Conservation (phyloP, 1,140 invertebrate species). For the Luehdorfia chinensis region DNA sequence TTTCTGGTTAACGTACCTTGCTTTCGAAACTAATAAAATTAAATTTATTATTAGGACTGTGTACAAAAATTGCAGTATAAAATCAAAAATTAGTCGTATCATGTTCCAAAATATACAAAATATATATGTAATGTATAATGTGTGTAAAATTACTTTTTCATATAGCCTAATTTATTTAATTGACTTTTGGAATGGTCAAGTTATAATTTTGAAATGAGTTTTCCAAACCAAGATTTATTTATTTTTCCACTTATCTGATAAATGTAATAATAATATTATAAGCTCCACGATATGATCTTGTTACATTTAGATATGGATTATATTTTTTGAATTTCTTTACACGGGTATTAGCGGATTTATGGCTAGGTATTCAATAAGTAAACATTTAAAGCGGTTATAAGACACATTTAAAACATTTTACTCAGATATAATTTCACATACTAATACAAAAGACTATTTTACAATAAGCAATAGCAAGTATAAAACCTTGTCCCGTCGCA, state of each 20-base stretch:
- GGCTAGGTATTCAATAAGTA: constrained; percentile 2
- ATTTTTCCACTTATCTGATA: background rate
- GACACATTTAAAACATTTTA: constrained; percentile 14
- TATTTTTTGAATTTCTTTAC: background rate
- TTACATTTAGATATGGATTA: constrained; percentile 36
- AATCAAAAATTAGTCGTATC: constrained; percentile 24
- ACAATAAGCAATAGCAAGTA: constrained; percentile 8
- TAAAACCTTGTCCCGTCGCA: constrained; percentile 5
- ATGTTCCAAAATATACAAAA: constrained; percentile 33
- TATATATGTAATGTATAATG: background rate
- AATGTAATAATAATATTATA: constrained; percentile 23
- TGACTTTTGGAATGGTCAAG: constrained; percentile 60
- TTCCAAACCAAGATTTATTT: constrained; percentile 1
- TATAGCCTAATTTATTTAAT: constrained; percentile 52
- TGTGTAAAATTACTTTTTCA: constrained; percentile 14
- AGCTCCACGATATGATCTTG: constrained; percentile 42
- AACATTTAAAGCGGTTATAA: constrained; percentile 18
- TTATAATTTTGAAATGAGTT: constrained; percentile 25
- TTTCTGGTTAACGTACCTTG: too few species aligned
- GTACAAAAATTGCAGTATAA: constrained; percentile 17
- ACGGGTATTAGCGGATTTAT: background rate
- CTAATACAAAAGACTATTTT: constrained; percentile 3
- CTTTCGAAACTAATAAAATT: too few species aligned
- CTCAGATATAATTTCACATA: constrained; percentile 8
- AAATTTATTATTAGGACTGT: background rate